A percentile compares a stretch with the other conserved stretches of the same genome.
phyloP scores from a whole-genome alignment of 2,797 vertebrate species.

The Aphelocoma californica region DNA sequence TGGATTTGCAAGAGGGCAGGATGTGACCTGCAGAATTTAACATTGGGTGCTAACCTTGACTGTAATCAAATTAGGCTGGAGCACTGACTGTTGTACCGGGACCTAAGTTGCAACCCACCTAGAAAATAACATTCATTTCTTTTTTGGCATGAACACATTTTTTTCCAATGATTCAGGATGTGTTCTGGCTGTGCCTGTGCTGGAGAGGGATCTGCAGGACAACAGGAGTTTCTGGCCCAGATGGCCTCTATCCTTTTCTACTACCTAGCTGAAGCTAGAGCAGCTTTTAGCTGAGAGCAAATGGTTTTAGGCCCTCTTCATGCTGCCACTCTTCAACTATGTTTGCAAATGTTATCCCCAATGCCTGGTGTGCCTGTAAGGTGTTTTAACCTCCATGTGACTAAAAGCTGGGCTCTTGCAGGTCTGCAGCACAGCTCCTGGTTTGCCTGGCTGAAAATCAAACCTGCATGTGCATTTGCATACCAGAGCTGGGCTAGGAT shows the following conservation, averaged over 20 bases:
- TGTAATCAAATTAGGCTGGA: slow-evolving; percentile 5
- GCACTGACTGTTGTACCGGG: neutral
- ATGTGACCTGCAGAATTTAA: slow-evolving; percentile 7
- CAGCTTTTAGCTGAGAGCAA: slow-evolving; percentile 2
- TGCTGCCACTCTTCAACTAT: neutral
- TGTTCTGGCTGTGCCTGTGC: neutral
- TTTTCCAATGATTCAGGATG: neutral
- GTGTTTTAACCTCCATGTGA: neutral
- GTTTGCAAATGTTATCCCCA: neutral
- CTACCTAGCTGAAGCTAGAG: neutral
- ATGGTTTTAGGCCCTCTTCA: neutral
- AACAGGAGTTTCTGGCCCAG: neutral
- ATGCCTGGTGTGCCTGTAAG: neutral
- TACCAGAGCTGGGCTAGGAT: neutral
- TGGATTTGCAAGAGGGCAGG: neutral
- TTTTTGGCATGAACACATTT: neutral
- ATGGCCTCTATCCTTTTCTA: neutral
- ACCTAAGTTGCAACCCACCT: neutral
- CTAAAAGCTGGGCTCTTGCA: neutral
- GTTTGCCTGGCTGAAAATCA: slow-evolving; percentile 19
- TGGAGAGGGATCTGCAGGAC: neutral
- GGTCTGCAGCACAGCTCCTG: neutral
- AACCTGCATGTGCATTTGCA: neutral
- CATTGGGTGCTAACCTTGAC: neutral
- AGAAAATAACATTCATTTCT: neutral